Percentiles rank a stretch among this genome's conserved stretches.
Conservation (phyloP, 1,140 invertebrate species). For the Eriocheir sinensis region DNA sequence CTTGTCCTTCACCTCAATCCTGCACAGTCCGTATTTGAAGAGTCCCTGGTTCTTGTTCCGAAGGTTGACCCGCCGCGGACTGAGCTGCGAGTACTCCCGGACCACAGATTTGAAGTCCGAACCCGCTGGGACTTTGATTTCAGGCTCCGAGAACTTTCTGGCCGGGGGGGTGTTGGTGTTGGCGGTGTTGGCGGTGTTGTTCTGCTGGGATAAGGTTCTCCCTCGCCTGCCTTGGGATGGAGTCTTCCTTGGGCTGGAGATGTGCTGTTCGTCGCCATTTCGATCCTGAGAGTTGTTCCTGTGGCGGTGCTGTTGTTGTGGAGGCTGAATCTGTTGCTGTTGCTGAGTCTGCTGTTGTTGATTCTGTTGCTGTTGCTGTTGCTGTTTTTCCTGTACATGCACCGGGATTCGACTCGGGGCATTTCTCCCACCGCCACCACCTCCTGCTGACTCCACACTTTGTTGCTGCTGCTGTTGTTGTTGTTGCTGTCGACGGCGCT, state of each 20-base stretch:
- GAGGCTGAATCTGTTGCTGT: not conserved
- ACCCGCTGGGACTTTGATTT: not conserved
- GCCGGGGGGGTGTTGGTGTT: slow-evolving; percentile 44
- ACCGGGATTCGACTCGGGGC: slow-evolving; percentile 60
- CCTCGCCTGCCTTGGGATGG: not conserved
- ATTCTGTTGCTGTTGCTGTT: not conserved
- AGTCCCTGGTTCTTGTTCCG: slow-evolving; percentile 65
- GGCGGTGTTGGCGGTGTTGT: too few relatives aligned
- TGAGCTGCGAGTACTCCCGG: slow-evolving; percentile 68
- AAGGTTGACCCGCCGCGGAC: slow-evolving; percentile 63
- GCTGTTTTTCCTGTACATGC: slow-evolving; percentile 56
- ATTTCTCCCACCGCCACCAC: not conserved
- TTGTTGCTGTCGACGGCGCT: slow-evolving; percentile 37
- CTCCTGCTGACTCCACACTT: not conserved
- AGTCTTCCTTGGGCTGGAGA: slow-evolving; percentile 36
- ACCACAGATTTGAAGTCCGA: slow-evolving; percentile 62
- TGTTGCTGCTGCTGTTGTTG: slow-evolving; percentile 30
- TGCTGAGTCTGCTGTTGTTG: not conserved
- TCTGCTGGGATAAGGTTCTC: not conserved
- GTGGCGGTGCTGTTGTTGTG: slow-evolving; percentile 28
- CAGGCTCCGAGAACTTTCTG: slow-evolving; percentile 59
- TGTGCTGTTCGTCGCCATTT: not conserved
- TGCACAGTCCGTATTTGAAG: slow-evolving; percentile 69
- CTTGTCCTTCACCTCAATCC: slow-evolving; percentile 72
- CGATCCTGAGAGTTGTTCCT: slow-evolving; percentile 58